phyloP scores from a whole-genome alignment of 2,113 vertebrate genomes.

The Larimichthys polyactis region DNA sequence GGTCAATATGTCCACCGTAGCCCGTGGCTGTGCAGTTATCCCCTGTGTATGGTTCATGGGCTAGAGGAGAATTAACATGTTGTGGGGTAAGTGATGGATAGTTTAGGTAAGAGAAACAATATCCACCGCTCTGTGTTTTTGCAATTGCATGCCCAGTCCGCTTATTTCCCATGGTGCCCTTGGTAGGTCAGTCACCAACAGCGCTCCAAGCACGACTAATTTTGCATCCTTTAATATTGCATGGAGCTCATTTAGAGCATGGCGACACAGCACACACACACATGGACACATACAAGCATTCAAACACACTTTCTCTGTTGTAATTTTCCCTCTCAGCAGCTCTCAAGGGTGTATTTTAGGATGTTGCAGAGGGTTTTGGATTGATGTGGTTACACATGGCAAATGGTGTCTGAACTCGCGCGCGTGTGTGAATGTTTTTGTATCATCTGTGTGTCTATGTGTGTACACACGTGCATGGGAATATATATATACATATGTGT shows the following conservation, averaged over 20 bases:
- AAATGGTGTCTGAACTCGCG: constrained; percentile 37
- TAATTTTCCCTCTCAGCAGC: constrained; percentile 53
- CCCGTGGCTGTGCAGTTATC: constrained; percentile 37
- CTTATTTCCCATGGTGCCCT: constrained; percentile 82
- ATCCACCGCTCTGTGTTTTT: constrained; percentile 56
- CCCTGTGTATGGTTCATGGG: constrained; percentile 34
- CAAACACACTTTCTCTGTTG: constrained; percentile 69
- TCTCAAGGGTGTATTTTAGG: constrained; percentile 93
- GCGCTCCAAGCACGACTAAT: constrained; percentile 66
- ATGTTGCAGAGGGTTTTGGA: constrained; percentile 83
- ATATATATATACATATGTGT: background rate
- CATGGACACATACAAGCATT: constrained; percentile 64
- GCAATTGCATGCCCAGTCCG: constrained; percentile 54
- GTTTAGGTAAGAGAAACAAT: constrained; percentile 50
- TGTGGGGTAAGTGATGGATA: constrained; percentile 68
- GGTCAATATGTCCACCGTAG: constrained; percentile 39
- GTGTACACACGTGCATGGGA: background rate
- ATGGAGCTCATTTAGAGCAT: constrained; percentile 91
- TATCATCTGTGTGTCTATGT: background rate
- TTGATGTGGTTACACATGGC: constrained; percentile 88
- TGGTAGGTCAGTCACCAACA: constrained; percentile 66
- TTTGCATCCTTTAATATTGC: constrained; percentile 93
- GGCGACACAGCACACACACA: constrained; percentile 69
- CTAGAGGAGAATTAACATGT: constrained; percentile 54
- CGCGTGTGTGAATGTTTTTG: background rate